Evolutionary conservation across 2,888 invertebrate species (phyloP), one percentile per base, ranked within the genome.

Genomic region (Sesia apiformis): DNA sequence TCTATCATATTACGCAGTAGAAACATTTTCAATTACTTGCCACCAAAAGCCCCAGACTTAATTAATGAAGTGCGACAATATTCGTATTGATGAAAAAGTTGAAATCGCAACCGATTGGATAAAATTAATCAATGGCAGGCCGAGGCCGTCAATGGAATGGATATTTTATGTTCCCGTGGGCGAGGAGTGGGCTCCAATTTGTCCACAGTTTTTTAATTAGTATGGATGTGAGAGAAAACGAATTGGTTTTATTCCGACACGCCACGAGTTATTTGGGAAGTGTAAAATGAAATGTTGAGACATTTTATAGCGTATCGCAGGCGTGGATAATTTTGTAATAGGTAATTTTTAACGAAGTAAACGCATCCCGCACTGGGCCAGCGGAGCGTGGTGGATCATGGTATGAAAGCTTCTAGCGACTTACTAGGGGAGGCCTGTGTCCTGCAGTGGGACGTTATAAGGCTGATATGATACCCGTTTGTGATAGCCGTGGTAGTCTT

Each of bases 161-260:
- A 83, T 86, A 84, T 85, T 85, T 86, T 82, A 84, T 85, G 84
- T 83, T 81, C 83, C 83, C 83, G 80, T 78, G 81, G 84, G 81
- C 83, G 81, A 74, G 67, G 76, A 78, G 84, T 79, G 82, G 78
- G 72, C 76, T 73, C 78, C 85, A 84, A 84, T 86, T 85, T 85
- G 86, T 81, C 85, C 84, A 81, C 86, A 86, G 80, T 84, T 86
- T 85, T 84, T 86, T 86, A 86, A 86, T 86, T 86, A 85, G 80
- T 81, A 81, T 79, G 81, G 76, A 84, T 84, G 82, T 74, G 81
- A 78, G 84, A 78, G 80, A 75, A 79, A 81, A 76, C 81, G 76
- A 81, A 84, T 81, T 81, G 80, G 74, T 76, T 81, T 80, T 75
- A 78, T 70, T 73, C 72, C 69, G 64, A 54, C 56, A 56, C 58